These are phyloP conservation scores for Thereuonema tuberculata DNA, from an alignment of 1,140 invertebrate species.

Conservation along the genomic window DNA sequence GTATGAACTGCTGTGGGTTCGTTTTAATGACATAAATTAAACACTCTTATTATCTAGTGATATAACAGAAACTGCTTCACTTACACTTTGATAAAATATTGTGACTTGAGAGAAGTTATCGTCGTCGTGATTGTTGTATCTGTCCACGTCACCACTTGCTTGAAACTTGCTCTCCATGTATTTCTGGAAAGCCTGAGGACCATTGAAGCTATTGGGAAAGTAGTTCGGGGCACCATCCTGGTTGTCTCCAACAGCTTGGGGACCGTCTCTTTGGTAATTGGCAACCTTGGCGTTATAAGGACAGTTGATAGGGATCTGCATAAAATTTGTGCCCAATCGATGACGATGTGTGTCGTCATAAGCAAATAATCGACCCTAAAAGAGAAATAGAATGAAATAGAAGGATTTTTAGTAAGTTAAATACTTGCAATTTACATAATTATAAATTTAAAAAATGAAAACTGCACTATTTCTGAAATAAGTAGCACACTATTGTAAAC, in stretches of 20 bases:
- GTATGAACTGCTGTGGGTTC: too few relatives aligned
- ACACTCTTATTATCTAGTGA: too few relatives aligned
- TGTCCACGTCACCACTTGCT: conserved; percentile 38
- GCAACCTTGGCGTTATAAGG: conserved; percentile 45
- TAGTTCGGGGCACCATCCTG: conserved; percentile 73
- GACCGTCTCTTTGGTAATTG: conserved; percentile 84
- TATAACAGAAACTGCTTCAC: too few relatives aligned
- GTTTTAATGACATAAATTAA: too few relatives aligned
- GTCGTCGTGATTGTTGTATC: conserved; percentile 68
- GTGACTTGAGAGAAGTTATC: conserved; percentile 80
- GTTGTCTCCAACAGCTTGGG: conserved; percentile 38
- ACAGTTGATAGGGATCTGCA: conserved; percentile 90
- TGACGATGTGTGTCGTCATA: conserved; percentile 92
- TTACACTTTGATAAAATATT: conserved; percentile 64
- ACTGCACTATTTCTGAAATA: too few relatives aligned
- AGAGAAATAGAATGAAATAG: too few relatives aligned
- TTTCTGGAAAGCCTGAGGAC: conserved; percentile 41
- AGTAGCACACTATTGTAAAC: too few relatives aligned
- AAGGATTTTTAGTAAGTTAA: too few relatives aligned
- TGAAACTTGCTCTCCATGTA: conserved; percentile 26
- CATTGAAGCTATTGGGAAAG: conserved; percentile 87
- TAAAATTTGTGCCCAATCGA: conserved; percentile 80
- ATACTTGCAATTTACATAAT: too few relatives aligned
- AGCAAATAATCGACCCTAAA: conserved; percentile 79
- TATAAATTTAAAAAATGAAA: too few relatives aligned